phyloP scores from a whole-genome alignment of 2,888 invertebrate species.

The Chloroclysta siterata region DNA sequence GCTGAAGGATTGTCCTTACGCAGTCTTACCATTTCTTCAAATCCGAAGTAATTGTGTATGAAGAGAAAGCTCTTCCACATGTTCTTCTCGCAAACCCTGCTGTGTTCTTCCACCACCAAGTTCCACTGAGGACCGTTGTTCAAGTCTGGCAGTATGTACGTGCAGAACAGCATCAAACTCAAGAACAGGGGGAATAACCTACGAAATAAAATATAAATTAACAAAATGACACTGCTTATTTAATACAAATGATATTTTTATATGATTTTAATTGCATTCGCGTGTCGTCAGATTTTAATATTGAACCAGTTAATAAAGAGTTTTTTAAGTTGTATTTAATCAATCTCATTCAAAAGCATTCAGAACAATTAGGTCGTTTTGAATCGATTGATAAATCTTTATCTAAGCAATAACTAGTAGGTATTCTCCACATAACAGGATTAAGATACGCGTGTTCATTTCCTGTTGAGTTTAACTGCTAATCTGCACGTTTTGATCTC shows the following conservation, averaged over 20 bases:
- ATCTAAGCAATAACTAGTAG: slow-evolving; percentile 2
- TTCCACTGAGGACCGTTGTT: slow-evolving; percentile 85
- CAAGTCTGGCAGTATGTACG: slow-evolving; percentile 81
- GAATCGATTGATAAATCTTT: slow-evolving; percentile 4
- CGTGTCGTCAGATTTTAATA: slow-evolving; percentile 14
- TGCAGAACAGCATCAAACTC: slow-evolving; percentile 82
- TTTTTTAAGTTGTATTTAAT: slow-evolving; percentile 20
- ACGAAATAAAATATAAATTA: slow-evolving; percentile 35
- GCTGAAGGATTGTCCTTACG: background rate
- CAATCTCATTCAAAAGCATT: slow-evolving; percentile 1
- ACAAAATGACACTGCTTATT: slow-evolving; percentile 1
- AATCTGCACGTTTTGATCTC: slow-evolving; percentile 16
- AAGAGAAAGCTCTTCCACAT: slow-evolving; percentile 86
- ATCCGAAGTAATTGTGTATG: slow-evolving; percentile 86
- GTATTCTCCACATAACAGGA: background rate
- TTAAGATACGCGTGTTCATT: slow-evolving; percentile 13
- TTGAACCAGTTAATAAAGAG: slow-evolving; percentile 5
- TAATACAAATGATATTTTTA: slow-evolving; percentile 1
- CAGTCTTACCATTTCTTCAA: slow-evolving; percentile 82
- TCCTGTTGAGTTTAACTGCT: slow-evolving; percentile 13
- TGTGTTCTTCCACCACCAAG: slow-evolving; percentile 83
- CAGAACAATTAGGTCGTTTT: slow-evolving; percentile 3
- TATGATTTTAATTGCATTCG: slow-evolving; percentile 33
- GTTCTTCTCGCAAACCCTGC: slow-evolving; percentile 81
- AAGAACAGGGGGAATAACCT: slow-evolving; percentile 81